A percentile compares a stretch with the other conserved stretches of the same genome.
Evolutionary conservation across 2,113 vertebrate species (phyloP).

Genomic region (Typhlomys cinereus): DNA sequence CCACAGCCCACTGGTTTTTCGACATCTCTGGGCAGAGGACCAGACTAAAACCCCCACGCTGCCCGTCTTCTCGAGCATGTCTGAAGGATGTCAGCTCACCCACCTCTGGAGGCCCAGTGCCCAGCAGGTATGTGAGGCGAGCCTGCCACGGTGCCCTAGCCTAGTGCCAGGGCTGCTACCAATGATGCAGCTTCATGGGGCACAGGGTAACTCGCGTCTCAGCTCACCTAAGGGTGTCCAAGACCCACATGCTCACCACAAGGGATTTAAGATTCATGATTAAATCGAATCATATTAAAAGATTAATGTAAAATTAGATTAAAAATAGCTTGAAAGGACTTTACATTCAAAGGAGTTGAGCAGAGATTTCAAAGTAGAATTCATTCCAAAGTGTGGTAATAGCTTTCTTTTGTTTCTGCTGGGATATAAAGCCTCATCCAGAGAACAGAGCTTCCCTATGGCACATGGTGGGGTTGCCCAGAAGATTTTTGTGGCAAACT

Average conservation of each 20-base stretch:
- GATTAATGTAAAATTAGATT: slow-evolving; percentile 61
- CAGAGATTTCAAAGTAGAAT: not conserved
- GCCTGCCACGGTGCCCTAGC: accelerated
- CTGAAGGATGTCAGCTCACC: not conserved
- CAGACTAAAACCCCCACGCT: accelerated
- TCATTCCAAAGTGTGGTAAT: not conserved
- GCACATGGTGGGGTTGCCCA: accelerated
- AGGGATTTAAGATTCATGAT: slow-evolving; percentile 28
- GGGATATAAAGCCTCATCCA: not conserved
- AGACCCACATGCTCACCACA: not conserved
- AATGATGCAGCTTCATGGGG: not conserved
- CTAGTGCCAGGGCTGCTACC: accelerated
- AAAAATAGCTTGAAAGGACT: slow-evolving; percentile 56
- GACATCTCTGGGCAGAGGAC: not conserved
- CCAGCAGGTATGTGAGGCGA: accelerated
- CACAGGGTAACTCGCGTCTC: accelerated
- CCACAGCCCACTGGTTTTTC: accelerated
- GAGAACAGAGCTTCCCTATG: not conserved
- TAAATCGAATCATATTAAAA: slow-evolving; percentile 21
- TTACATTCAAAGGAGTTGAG: not conserved
- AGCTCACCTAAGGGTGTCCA: not conserved
- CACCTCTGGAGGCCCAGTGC: accelerated
- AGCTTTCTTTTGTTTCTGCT: not conserved
- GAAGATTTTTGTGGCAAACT: accelerated
- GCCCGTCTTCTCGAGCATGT: accelerated